Percentiles rank a stretch among this genome's conserved stretches.
Evolutionary conservation across 2,888 invertebrate species (phyloP).

Genomic region (Coleophora flavipennella): DNA sequence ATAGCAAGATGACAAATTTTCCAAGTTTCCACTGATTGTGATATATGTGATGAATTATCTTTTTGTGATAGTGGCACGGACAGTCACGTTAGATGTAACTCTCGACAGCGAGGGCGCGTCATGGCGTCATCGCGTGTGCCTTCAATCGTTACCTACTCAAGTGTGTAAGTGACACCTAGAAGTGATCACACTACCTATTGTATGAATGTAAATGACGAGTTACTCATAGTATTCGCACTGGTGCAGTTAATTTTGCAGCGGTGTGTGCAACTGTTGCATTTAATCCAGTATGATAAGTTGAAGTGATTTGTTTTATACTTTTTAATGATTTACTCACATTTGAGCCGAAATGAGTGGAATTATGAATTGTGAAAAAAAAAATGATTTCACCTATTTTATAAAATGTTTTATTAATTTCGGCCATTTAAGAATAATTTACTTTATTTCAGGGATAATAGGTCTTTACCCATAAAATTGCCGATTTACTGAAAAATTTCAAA

Average conservation of each 20-base stretch:
- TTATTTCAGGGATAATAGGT: no score
- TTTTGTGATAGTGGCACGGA: constrained; percentile 67
- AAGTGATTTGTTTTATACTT: constrained; percentile 64
- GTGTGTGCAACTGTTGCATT: constrained; percentile 58
- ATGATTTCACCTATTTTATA: no score
- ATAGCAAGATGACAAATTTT: constrained; percentile 25
- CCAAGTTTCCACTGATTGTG: constrained; percentile 57
- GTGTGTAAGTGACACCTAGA: constrained; percentile 7
- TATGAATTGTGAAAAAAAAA: no score
- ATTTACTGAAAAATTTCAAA: no score
- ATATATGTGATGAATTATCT: constrained; percentile 65
- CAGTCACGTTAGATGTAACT: constrained; percentile 63
- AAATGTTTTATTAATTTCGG: no score
- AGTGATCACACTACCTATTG: constrained; percentile 27
- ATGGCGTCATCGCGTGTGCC: constrained; percentile 45
- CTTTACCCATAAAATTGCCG: no score
- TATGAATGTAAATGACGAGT: constrained; percentile 39
- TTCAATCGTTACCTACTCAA: constrained; percentile 45
- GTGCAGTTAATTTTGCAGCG: constrained; percentile 35
- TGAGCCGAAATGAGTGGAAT: no score
- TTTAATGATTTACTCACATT: constrained; percentile 5
- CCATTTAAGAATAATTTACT: no score
- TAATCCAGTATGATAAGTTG: constrained; percentile 57
- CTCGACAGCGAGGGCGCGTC: constrained; percentile 33
- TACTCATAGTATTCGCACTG: constrained; percentile 40